Base-by-base conservation (phyloP, 2,888 invertebrate genomes). In the Synergus itoensis region DNA sequence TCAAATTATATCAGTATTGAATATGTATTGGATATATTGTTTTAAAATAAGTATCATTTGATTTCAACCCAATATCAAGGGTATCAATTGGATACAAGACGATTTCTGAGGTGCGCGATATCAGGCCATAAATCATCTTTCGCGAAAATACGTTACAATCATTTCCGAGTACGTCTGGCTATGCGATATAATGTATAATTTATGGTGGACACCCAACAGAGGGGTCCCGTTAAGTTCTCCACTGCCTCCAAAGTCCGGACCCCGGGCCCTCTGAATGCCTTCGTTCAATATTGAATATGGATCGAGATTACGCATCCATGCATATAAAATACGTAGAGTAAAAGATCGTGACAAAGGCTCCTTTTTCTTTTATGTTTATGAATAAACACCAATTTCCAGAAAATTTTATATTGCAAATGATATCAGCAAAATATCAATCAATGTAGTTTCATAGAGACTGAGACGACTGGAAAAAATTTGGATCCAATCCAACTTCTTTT, bases 131-230 rank as follows among this genome's bases (percentile, higher is more conserved):
- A 41, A 64, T 64, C 64, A 64, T 64, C 40, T 64, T 64, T 64
- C 40, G 64, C 64, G 41, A 64, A 64, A 64, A 64, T 64, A 64
- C 64, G n/a, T 64, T 64, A 41, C 36, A 36, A 64, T 64, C 40
- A 64, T 64, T 64, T 64, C 64, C 64, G 64, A 64, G 64, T 64
- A 64, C 41, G 8, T 21, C 18, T n/a, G 21, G 21, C 9, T 60
- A 9, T 63, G 64, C 40, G 40, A 64, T 40, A 64, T 64, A 64
- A 64, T 64, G 64, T 64, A 64, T 64, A 64, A 64, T 64, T 64
- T 64, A 64, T 64, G 41, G 64, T 40, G 64, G 40, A 41, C 64
- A 64, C 64, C 64, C 64, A 41, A 64, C 64, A 41, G 64, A 41
- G 40, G 41, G 64, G n/a, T 64, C 40, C 64, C 64, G 64, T 64